Percentiles rank a stretch among this genome's conserved stretches.
These are phyloP conservation scores for Phalacrocorax brasilianus DNA, from an alignment of 2,113 vertebrate species.

Conservation along the genomic window DNA sequence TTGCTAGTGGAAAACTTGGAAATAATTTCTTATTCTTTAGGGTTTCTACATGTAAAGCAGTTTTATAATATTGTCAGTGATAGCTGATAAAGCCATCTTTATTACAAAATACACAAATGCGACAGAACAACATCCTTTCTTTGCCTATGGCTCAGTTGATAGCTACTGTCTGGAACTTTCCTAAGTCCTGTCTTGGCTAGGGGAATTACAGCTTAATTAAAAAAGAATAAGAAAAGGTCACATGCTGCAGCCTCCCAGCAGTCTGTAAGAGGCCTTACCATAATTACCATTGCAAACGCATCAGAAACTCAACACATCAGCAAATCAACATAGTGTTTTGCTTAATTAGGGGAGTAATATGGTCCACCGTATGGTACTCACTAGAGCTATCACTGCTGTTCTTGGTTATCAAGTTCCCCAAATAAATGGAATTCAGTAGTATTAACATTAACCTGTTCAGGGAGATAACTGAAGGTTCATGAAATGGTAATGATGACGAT, in stretches of 20 bases:
- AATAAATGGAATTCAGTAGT: background rate
- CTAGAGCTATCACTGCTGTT: background rate
- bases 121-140: background rate
- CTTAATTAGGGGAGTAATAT: background rate
- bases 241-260: background rate
- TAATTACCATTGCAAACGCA: background rate
- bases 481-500: background rate
- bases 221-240: background rate
- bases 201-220: background rate
- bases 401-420: background rate
- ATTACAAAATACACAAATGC: background rate
- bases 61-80: background rate
- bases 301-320: background rate
- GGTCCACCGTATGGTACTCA: background rate
- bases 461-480: background rate
- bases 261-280: background rate
- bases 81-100: background rate
- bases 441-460: background rate
- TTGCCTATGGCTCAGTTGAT: background rate
- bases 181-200: background rate
- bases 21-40: background rate
- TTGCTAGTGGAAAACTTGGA: background rate
- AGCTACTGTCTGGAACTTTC: background rate
- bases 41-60: background rate
- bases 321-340: background rate